Conservation (phyloP, 2,888 invertebrate genomes). For the Vannuccia rotundouncinata region DNA sequence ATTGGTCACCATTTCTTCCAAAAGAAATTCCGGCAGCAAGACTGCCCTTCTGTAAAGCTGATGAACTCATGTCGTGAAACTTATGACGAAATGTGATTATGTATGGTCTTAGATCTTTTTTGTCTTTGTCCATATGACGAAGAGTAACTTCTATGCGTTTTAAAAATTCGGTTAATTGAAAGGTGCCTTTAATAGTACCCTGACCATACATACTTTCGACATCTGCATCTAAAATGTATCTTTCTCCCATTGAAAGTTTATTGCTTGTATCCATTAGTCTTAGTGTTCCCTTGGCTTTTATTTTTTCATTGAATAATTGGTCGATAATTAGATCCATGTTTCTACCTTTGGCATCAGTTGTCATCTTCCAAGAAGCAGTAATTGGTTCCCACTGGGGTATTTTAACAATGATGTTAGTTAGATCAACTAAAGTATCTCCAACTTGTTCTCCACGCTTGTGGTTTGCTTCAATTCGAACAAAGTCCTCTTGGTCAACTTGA, state of each 20-base stretch:
- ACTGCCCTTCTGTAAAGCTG: not conserved
- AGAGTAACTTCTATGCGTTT: not conserved
- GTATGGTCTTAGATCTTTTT: not conserved
- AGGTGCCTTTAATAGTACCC: not conserved
- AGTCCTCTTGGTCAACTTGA: not conserved
- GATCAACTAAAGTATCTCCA: not conserved
- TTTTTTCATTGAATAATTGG: not conserved
- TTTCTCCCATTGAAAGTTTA: not conserved
- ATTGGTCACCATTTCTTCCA: constrained; percentile 28
- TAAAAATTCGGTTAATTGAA: not conserved
- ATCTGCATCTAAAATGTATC: not conserved
- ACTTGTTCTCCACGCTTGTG: not conserved
- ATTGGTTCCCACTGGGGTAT: not conserved
- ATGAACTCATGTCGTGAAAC: constrained; percentile 31
- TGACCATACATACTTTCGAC: not conserved
- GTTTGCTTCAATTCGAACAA: not conserved
- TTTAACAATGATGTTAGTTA: not conserved
- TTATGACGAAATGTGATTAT: constrained; percentile 26
- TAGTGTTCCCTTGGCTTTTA: not conserved
- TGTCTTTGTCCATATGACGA: not conserved
- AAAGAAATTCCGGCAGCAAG: not conserved
- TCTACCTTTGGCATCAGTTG: not conserved
- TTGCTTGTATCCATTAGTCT: not conserved
- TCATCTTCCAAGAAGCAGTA: not conserved
- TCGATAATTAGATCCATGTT: not conserved